Evolutionary conservation across 2,888 invertebrate genomes (phyloP).

Genomic region (Ryuthela nishihirai): DNA sequence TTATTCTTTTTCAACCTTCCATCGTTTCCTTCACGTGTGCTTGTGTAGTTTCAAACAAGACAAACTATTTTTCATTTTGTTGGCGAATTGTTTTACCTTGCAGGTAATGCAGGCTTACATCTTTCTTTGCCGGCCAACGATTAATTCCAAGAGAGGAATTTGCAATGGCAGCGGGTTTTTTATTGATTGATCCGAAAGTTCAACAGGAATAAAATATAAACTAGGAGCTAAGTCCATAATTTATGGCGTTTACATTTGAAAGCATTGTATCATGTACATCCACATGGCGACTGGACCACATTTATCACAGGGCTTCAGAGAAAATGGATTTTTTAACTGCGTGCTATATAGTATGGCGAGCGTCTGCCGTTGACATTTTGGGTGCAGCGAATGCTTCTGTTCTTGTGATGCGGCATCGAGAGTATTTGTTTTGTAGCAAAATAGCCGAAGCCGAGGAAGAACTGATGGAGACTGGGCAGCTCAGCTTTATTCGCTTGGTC

Average conservation of each 20-base stretch:
- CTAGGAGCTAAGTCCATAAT: conserved; percentile 29
- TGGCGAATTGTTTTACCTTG: too few relatives aligned
- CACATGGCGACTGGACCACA: conserved; percentile 15
- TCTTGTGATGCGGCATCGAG: too few relatives aligned
- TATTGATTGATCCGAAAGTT: conserved; percentile 5
- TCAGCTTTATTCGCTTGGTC: too few relatives aligned
- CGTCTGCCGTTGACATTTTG: conserved; percentile 31
- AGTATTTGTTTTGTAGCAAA: too few relatives aligned
- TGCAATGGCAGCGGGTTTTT: conserved; percentile 26
- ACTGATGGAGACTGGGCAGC: too few relatives aligned
- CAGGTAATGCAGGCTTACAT: too few relatives aligned
- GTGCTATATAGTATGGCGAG: neutral
- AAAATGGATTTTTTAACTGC: conserved; percentile 23
- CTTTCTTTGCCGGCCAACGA: conserved; percentile 15
- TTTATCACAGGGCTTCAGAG: conserved; percentile 32
- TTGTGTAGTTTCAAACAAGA: too few relatives aligned
- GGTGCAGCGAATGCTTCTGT: too few relatives aligned
- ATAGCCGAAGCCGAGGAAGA: too few relatives aligned
- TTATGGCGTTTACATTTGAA: conserved; percentile 33
- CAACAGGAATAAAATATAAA: conserved; percentile 24
- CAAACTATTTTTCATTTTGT: too few relatives aligned
- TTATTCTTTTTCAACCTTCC: too few relatives aligned
- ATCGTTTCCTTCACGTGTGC: too few relatives aligned
- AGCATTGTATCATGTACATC: conserved; percentile 27
- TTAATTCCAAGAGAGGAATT: conserved; percentile 32